These are phyloP conservation scores for Bradypodion pumilum DNA, from an alignment of 2,797 vertebrate genomes.

Conservation along the genomic window DNA sequence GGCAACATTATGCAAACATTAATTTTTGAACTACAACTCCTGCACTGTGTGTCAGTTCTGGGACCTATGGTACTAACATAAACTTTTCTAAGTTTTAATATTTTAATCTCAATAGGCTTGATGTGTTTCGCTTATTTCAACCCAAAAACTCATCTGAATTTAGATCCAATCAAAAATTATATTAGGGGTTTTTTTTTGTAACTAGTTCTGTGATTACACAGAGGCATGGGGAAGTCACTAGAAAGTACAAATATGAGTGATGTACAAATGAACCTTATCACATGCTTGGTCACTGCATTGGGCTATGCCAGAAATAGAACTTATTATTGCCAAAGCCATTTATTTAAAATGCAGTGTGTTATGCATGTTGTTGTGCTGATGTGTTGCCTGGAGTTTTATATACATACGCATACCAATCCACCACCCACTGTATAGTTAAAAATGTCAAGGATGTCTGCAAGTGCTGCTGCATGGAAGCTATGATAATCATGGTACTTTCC, in stretches of 20 bases:
- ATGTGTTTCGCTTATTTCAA: neutral
- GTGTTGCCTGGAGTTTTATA: constrained; percentile 30
- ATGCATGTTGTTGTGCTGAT: constrained; percentile 20
- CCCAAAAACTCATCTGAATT: neutral
- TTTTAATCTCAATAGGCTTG: too few relatives aligned
- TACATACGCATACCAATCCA: too few relatives aligned
- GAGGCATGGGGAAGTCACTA: neutral
- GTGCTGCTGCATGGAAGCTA: constrained; percentile 29
- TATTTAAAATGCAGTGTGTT: neutral
- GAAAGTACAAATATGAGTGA: neutral
- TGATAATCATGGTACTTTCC: constrained; percentile 6
- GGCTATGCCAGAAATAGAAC: neutral
- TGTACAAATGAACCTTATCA: neutral
- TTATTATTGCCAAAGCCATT: constrained; percentile 4
- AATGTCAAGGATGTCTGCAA: constrained; percentile 16
- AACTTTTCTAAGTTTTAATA: too few relatives aligned
- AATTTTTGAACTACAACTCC: too few relatives aligned
- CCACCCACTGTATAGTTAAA: neutral
- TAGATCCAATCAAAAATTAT: neutral
- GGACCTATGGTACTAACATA: too few relatives aligned
- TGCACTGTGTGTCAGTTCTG: too few relatives aligned
- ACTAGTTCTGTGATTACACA: neutral
- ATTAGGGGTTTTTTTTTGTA: neutral
- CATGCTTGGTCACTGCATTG: constrained; percentile 28
- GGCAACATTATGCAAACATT: too few relatives aligned